A percentile compares a stretch with the other conserved stretches of the same genome.
phyloP scores from a whole-genome alignment of 2,888 invertebrate species.

The Flexamia atlantica region DNA sequence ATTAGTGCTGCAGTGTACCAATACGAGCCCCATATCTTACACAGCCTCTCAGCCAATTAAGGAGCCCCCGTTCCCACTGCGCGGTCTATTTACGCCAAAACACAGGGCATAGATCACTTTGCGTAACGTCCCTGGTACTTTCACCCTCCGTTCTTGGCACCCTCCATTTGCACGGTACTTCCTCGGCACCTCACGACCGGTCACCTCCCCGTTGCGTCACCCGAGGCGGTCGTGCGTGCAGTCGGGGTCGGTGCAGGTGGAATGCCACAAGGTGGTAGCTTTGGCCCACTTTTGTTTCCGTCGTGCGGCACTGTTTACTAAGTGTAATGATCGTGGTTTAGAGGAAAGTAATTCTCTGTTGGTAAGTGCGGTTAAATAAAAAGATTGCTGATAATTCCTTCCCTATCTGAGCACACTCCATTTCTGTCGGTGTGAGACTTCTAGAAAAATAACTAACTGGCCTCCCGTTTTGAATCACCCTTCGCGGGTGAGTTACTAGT shows the following conservation, averaged over 20 bases:
- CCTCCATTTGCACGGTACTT: not conserved
- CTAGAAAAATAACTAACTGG: too few relatives aligned
- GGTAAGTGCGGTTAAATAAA: too few relatives aligned
- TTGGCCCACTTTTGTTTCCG: slow-evolving; percentile 34
- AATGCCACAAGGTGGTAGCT: slow-evolving; percentile 6
- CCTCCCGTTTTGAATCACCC: too few relatives aligned
- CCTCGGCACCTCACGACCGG: slow-evolving; percentile 9
- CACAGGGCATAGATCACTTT: not conserved
- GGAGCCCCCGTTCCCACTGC: slow-evolving; percentile 13
- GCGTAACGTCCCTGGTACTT: slow-evolving; percentile 3
- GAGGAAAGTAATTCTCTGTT: too few relatives aligned
- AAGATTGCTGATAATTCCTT: too few relatives aligned
- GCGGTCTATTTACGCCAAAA: slow-evolving; percentile 14
- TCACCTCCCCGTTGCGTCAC: slow-evolving; percentile 2
- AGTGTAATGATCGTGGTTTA: too few relatives aligned
- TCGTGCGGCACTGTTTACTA: not conserved
- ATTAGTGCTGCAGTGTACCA: not conserved
- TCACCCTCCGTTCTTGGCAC: slow-evolving; percentile 3
- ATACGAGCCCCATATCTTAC: not conserved
- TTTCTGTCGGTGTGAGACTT: too few relatives aligned
- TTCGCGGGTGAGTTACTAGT: too few relatives aligned
- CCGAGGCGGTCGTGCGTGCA: not conserved
- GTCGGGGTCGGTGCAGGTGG: slow-evolving; percentile 9
- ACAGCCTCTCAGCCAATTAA: slow-evolving; percentile 5
- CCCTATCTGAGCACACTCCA: too few relatives aligned